phyloP scores from a whole-genome alignment of 2,113 vertebrate species.

The Rhodinocichla rosea region DNA sequence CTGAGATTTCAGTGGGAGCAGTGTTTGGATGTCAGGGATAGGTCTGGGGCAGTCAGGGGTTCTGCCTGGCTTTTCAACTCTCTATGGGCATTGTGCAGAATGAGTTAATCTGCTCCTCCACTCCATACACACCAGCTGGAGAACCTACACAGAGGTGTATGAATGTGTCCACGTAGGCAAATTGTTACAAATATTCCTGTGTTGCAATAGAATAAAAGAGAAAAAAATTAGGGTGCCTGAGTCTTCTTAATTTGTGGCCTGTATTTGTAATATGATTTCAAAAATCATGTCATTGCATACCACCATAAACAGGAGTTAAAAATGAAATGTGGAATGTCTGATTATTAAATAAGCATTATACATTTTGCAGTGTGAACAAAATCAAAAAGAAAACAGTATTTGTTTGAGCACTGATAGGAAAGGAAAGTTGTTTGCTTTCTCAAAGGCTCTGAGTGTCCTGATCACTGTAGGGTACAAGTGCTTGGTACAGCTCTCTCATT shows the following conservation, averaged over 20 bases:
- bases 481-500: background rate
- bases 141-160: background rate
- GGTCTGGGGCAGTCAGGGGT: background rate
- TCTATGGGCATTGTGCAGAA: background rate
- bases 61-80: background rate
- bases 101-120: background rate
- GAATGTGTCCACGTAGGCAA: background rate
- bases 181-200: background rate
- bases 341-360: background rate
- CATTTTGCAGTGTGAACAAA: background rate
- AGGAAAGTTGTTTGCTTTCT: background rate
- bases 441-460: background rate
- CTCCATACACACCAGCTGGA: background rate
- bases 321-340: background rate
- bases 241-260: background rate
- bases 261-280: background rate
- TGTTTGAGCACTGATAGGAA: background rate
- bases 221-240: background rate
- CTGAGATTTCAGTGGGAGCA: background rate
- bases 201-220: background rate
- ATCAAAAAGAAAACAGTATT: background rate
- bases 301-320: background rate
- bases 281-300: background rate
- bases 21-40: background rate
- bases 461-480: background rate